Evolutionary conservation across 1,140 invertebrate species (phyloP).

Genomic region (Thalassaphorura encarpata): DNA sequence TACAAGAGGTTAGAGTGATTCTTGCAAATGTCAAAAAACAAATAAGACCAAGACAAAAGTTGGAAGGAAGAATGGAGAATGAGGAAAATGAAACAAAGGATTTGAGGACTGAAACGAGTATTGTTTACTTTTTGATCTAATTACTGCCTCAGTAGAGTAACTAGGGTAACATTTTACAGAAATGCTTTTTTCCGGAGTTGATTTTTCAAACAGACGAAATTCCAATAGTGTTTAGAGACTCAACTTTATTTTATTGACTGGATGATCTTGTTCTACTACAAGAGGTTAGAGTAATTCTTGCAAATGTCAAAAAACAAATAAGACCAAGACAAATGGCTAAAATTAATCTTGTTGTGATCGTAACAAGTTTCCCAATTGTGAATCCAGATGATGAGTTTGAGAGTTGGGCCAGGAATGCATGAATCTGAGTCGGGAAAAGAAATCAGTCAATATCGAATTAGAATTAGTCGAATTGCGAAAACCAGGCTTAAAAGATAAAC

Average conservation of each 20-base stretch:
- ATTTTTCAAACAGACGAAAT: neutral
- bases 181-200: neutral
- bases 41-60: conserved; percentile 32
- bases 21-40: conserved; percentile 37
- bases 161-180: neutral
- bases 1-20: conserved; percentile 30
- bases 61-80: conserved; percentile 38
- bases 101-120: conserved; percentile 8
- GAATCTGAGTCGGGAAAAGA: too few species aligned
- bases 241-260: neutral
- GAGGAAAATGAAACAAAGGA: conserved; percentile 31
- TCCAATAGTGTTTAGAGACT: neutral
- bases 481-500: neutral
- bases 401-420: conserved; percentile 28
- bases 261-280: conserved; percentile 14
- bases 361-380: conserved; percentile 25
- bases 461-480: neutral
- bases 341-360: conserved; percentile 23
- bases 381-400: conserved; percentile 22
- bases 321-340: conserved; percentile 13
- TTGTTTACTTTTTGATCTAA: neutral
- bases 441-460: neutral
- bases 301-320: conserved; percentile 20
- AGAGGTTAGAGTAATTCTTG: conserved; percentile 29
- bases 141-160: neutral